phyloP scores from a whole-genome alignment of 2,888 invertebrate genomes.

The Nemoura dubitans region DNA sequence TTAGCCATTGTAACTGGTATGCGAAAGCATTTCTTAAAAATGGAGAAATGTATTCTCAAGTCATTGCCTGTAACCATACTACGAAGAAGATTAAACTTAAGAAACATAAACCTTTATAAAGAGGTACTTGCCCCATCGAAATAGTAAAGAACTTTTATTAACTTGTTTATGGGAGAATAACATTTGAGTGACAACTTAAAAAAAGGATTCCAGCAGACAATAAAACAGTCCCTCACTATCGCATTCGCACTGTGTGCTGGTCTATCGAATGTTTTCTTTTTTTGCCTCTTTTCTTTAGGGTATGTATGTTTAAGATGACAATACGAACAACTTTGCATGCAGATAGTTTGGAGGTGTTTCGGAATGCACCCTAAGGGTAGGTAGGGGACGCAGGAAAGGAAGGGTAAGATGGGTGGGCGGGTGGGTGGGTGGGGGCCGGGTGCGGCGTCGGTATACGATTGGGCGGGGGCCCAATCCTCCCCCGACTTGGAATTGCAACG shows the following conservation, averaged over 20 bases:
- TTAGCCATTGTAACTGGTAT: too few species aligned
- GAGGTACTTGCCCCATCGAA: background rate
- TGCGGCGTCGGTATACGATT: background rate
- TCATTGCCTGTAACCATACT: background rate
- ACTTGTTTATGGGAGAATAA: background rate
- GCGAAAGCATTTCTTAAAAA: too few species aligned
- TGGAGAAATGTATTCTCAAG: background rate
- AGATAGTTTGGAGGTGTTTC: conserved; percentile 43
- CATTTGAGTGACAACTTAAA: conserved; percentile 4
- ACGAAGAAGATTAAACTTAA: background rate
- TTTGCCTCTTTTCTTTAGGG: background rate
- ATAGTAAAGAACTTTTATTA: background rate
- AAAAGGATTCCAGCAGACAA: background rate
- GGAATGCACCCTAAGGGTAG: conserved; percentile 41
- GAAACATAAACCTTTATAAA: background rate
- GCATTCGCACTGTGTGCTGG: background rate
- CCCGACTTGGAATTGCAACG: conserved; percentile 39
- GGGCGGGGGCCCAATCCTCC: background rate
- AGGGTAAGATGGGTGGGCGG: background rate
- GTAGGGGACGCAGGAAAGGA: conserved; percentile 23
- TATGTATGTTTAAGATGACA: background rate
- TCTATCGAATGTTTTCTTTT: background rate
- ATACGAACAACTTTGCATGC: background rate
- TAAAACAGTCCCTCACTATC: background rate
- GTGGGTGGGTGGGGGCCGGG: conserved; percentile 14